phyloP scores from a whole-genome alignment of 2,113 vertebrate genomes.

The Verasper variegatus region DNA sequence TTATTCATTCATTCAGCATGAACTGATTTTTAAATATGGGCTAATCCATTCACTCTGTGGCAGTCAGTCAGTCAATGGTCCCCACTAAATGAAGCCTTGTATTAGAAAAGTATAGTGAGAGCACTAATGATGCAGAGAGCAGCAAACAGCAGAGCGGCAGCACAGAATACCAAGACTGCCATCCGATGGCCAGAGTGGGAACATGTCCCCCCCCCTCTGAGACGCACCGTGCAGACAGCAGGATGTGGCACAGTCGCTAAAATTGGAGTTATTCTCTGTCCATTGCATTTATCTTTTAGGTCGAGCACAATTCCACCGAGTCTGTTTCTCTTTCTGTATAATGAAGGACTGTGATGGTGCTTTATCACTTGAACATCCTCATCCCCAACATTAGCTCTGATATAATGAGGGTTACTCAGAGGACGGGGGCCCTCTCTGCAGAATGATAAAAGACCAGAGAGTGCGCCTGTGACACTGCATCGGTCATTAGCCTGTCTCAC shows the following conservation, averaged over 20 bases:
- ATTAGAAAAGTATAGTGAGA: neutral
- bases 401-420: conserved; percentile 83
- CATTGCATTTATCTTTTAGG: conserved; percentile 77
- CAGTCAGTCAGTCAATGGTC: conserved; percentile 24
- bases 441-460: conserved; percentile 78
- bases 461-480: conserved; percentile 75
- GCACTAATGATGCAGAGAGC: conserved; percentile 12
- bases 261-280: conserved; percentile 73
- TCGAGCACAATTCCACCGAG: conserved; percentile 77
- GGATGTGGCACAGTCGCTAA: conserved; percentile 58
- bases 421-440: conserved; percentile 73
- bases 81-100: conserved; percentile 14
- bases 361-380: conserved; percentile 80
- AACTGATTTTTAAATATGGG: conserved; percentile 12
- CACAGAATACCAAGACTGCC: conserved; percentile 66
- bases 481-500: conserved; percentile 78
- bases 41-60: neutral
- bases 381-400: conserved; percentile 82
- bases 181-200: conserved; percentile 53
- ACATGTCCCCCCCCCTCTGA: neutral
- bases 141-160: neutral
- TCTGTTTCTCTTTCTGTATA: conserved; percentile 79
- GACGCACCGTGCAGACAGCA: conserved; percentile 30
- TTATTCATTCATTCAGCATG: conserved; percentile 5
- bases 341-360: conserved; percentile 78